Evolutionary conservation across 2,888 invertebrate genomes (phyloP), one percentile per base, ranked within the genome.

Genomic region (Mactromeris polynyma): DNA sequence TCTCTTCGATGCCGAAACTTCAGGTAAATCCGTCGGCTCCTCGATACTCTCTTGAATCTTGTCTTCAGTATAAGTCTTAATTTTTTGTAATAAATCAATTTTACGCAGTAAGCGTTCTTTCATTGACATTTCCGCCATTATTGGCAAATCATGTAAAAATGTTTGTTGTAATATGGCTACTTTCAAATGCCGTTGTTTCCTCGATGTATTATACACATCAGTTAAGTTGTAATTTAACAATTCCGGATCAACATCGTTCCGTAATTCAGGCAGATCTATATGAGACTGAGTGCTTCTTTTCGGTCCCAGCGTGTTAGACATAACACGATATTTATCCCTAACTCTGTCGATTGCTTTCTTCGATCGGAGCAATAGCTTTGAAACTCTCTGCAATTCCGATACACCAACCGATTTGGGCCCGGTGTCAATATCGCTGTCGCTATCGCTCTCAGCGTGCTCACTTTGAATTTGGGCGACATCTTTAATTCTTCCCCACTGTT

Each of bases 401-500:
- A 88, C 26, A 40, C 89, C 86, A 21, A 88, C 54, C 6, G 79
- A 40, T n/a, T 79, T 64, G 31, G 31, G 64, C 31, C 7, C 69
- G 7, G 36, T 26, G 21, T 42, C 11, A 19, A 54, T 77, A 3
- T 87, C 87, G 2, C 36, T 31, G 11, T 38, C 36, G 19, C n/a
- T 69, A 2, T 87, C 83, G 26, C 73, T 73, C 4, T 64, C 36
- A 1, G 54, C 40, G 19, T 81, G 73, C 31, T 89, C 87, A 40
- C 40, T 81, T 77, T 87, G 84, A 26, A 91, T 91, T 31, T 91
- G 87, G 19, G 87, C 89, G 0, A 91, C 85, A 36, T 89, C 89
- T 81, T 87, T 91, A 19, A 91, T 87, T 36, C 81, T 42, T 7
- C 91, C 91, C 91, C 91, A 91, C 51, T 87, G 82, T 73, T 87